Percentiles rank a stretch among this genome's conserved stretches.
Evolutionary conservation across 2,888 invertebrate genomes (phyloP).

Genomic region (Phlogophora meticulosa): DNA sequence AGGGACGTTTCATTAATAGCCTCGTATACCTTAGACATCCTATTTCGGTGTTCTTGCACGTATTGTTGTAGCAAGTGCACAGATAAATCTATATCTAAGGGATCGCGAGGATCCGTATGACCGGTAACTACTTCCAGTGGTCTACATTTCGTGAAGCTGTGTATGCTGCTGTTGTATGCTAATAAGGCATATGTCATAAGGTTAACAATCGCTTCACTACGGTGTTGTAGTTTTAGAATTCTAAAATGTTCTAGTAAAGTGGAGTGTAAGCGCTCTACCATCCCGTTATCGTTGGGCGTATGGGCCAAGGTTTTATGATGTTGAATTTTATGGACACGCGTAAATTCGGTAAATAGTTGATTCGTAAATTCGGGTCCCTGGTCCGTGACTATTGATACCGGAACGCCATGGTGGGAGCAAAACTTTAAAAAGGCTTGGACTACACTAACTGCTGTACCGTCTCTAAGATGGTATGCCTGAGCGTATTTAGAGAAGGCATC

Average conservation of each 20-base stretch:
- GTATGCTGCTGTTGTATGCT: no score
- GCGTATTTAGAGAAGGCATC: slow-evolving; percentile 21
- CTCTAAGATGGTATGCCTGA: slow-evolving; percentile 14
- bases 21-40: slow-evolving; percentile 14
- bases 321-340: slow-evolving; percentile 21
- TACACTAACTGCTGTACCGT: slow-evolving; percentile 14
- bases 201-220: neutral
- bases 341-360: slow-evolving; percentile 23
- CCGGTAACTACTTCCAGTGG: slow-evolving; percentile 20
- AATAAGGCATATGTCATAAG: slow-evolving; percentile 19
- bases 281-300: slow-evolving; percentile 15
- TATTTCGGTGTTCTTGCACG: no score
- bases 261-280: slow-evolving; percentile 12
- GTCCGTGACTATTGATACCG: slow-evolving; percentile 18
- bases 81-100: slow-evolving; percentile 15
- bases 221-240: slow-evolving; percentile 11
- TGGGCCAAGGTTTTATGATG: slow-evolving; percentile 17
- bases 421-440: slow-evolving; percentile 15
- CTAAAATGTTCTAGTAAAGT: slow-evolving; percentile 24
- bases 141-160: slow-evolving; percentile 16
- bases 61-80: no score
- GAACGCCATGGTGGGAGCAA: slow-evolving; percentile 20
- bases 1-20: slow-evolving; percentile 1
- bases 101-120: slow-evolving; percentile 15
- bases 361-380: slow-evolving; percentile 22